phyloP scores from a whole-genome alignment of 2,113 vertebrate species.

The Lampris incognitus region DNA sequence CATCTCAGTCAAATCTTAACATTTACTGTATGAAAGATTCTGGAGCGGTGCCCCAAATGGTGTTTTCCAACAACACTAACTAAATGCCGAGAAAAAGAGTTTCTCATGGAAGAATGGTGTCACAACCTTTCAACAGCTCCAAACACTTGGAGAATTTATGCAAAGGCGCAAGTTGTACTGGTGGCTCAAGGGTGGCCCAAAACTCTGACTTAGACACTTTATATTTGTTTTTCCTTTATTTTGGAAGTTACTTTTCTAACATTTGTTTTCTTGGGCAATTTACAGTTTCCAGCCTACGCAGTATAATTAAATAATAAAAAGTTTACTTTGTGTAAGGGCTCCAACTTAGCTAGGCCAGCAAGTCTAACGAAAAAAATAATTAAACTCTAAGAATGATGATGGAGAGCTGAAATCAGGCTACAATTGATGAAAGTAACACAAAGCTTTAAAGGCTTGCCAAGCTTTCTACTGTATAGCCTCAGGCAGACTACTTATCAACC shows the following conservation, averaged over 20 bases:
- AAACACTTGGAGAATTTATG: neutral
- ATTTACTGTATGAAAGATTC: constrained; percentile 38
- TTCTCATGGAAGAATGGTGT: constrained; percentile 22
- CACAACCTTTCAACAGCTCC: constrained; percentile 12
- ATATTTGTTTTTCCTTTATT: constrained; percentile 28
- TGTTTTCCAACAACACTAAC: constrained; percentile 27
- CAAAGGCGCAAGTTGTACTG: constrained; percentile 29
- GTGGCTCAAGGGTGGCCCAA: neutral
- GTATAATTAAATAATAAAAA: neutral
- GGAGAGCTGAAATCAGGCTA: constrained; percentile 37
- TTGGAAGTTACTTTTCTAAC: constrained; percentile 11
- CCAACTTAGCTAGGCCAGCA: constrained; percentile 30
- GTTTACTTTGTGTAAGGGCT: constrained; percentile 12
- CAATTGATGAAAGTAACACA: constrained; percentile 43
- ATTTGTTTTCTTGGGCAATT: neutral
- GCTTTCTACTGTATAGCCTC: constrained; percentile 57
- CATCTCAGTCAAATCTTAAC: constrained; percentile 31
- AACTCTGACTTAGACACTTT: neutral
- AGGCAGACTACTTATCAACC: constrained; percentile 60
- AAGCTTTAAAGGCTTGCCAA: constrained; percentile 60
- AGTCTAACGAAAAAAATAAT: constrained; percentile 30
- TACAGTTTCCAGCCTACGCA: constrained; percentile 12
- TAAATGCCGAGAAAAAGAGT: constrained; percentile 30
- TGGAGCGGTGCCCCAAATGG: neutral
- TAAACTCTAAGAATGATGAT: constrained; percentile 32